phyloP scores from a whole-genome alignment of 2,797 vertebrate species.

The Argyrosomus regius region DNA sequence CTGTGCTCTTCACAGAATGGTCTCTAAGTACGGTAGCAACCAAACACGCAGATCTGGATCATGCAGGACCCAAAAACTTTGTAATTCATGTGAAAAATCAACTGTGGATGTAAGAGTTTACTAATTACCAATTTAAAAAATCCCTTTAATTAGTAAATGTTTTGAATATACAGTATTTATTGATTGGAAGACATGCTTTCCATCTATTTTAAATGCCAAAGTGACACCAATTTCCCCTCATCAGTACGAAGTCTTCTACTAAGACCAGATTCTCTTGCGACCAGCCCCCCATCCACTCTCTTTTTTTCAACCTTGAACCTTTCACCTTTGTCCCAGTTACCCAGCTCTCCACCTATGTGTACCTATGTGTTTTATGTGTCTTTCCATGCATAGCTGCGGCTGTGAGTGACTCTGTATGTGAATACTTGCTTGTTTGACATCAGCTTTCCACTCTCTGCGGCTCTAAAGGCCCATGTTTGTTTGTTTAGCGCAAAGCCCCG shows the following conservation, averaged over 20 bases:
- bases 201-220: slow-evolving; percentile 1
- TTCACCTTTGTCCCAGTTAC: slow-evolving; percentile 72
- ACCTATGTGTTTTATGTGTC: slow-evolving; percentile 41
- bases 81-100: not conserved
- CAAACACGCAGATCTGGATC: not conserved
- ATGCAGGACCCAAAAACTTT: not conserved
- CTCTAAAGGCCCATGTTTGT: slow-evolving; percentile 66
- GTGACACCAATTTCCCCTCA: slow-evolving; percentile 6
- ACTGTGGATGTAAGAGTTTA: not conserved
- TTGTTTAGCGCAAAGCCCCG: slow-evolving; percentile 74
- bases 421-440: slow-evolving; percentile 52
- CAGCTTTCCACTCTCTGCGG: slow-evolving; percentile 51
- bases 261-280: not conserved
- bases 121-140: not conserved
- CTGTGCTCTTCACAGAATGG: not conserved
- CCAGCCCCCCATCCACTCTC: slow-evolving; percentile 13
- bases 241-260: not conserved
- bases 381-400: slow-evolving; percentile 62
- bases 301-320: slow-evolving; percentile 60
- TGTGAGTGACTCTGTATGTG: slow-evolving; percentile 31
- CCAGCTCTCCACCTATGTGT: slow-evolving; percentile 25
- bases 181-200: not conserved
- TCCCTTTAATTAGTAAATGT: not conserved
- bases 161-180: too few relatives aligned
- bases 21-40: not conserved